Evolutionary conservation across 2,113 vertebrate genomes (phyloP).

Genomic region (Lampris megalopsis): DNA sequence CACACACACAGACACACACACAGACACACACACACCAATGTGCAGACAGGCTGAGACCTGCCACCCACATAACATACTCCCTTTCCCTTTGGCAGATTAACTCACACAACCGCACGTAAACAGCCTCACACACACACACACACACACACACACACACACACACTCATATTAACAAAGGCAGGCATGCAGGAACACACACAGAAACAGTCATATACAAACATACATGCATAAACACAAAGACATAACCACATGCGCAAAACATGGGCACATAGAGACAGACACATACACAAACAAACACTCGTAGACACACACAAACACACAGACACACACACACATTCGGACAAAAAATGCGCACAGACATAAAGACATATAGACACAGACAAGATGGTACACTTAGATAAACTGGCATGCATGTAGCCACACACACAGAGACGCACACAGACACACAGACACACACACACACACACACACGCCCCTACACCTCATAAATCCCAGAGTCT

Average conservation of each 20-base stretch:
- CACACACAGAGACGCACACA: slow-evolving; percentile 35
- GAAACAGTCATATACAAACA: slow-evolving; percentile 9
- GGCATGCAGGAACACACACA: slow-evolving; percentile 50
- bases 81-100: slow-evolving; percentile 46
- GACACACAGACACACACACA: slow-evolving; percentile 16
- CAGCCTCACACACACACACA: slow-evolving; percentile 43
- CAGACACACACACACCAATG: slow-evolving; percentile 22
- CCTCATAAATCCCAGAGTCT: not conserved
- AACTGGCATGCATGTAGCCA: slow-evolving; percentile 50
- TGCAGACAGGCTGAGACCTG: slow-evolving; percentile 46
- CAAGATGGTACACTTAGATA: too few relatives aligned
- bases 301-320: too few relatives aligned
- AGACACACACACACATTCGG: slow-evolving; percentile 7
- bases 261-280: not conserved
- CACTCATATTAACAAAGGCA: not conserved
- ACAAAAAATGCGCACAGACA: not conserved
- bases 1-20: slow-evolving; percentile 1
- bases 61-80: slow-evolving; percentile 14
- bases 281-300: not conserved
- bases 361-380: too few relatives aligned
- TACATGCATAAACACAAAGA: not conserved
- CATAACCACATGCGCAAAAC: not conserved
- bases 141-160: slow-evolving; percentile 28
- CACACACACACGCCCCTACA: slow-evolving; percentile 16
- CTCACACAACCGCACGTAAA: slow-evolving; percentile 54